A percentile compares a stretch with the other conserved stretches of the same genome.
Conservation (phyloP, 2,113 vertebrate species). For the Dunckerocampus dactyliophorus region DNA sequence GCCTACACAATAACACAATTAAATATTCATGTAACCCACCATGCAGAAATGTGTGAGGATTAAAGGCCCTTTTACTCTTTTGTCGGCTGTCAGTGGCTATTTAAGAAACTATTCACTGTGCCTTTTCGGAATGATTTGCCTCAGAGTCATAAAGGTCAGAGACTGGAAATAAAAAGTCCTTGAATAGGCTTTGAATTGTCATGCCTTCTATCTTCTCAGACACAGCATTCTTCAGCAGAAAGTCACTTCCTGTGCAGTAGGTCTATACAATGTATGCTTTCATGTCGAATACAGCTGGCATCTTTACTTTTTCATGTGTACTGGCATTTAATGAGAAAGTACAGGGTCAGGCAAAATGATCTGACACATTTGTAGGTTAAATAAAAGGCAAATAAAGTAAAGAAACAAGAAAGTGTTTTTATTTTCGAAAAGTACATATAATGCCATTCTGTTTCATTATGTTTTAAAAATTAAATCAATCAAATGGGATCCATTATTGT, state of each 20-base stretch:
- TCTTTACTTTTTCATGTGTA: too few relatives aligned
- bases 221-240: conserved; percentile 1
- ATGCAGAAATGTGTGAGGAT: conserved; percentile 23
- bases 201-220: conserved; percentile 3
- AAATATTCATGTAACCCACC: conserved; percentile 33
- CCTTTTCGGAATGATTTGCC: conserved; percentile 16
- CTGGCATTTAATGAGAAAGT: too few relatives aligned
- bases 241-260: background rate
- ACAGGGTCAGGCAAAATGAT: too few relatives aligned
- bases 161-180: conserved; percentile 27
- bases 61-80: conserved; percentile 29
- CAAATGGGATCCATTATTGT: too few relatives aligned
- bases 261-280: conserved; percentile 4
- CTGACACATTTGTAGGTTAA: too few relatives aligned
- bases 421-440: too few relatives aligned
- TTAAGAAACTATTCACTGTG: conserved; percentile 21
- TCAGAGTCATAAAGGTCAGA: conserved; percentile 51
- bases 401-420: too few relatives aligned
- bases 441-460: too few relatives aligned
- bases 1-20: conserved; percentile 31
- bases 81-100: conserved; percentile 36
- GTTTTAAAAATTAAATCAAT: too few relatives aligned
- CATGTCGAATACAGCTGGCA: too few relatives aligned
- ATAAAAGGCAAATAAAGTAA: too few relatives aligned
- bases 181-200: conserved; percentile 1